A percentile compares a stretch with the other conserved stretches of the same genome.
Conservation (phyloP, 2,113 vertebrate genomes). For the Meleagris gallopavo region DNA sequence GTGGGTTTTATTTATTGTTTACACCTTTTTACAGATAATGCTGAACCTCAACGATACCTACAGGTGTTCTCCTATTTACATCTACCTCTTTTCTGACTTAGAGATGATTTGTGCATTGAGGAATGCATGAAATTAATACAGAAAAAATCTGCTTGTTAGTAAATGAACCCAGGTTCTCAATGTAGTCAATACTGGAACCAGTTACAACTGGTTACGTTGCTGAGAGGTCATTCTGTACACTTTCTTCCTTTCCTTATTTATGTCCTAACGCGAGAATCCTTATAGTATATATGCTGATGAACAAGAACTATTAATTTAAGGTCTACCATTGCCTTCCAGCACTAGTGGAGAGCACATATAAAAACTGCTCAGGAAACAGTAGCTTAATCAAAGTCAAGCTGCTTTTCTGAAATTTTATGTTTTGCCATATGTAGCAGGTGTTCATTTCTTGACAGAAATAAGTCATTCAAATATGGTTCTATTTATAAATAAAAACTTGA, state of each 20-base stretch:
- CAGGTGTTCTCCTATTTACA: neutral
- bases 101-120: neutral
- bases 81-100: neutral
- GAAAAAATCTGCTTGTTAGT: neutral
- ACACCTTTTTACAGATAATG: neutral
- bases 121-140: neutral
- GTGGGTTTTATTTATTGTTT: neutral
- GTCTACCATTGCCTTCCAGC: neutral
- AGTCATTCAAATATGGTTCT: neutral
- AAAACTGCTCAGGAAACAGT: neutral
- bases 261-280: neutral
- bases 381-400: neutral
- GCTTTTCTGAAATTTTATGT: neutral
- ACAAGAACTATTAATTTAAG: neutral
- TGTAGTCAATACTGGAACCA: conserved; percentile 15
- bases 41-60: neutral
- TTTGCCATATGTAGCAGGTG: neutral
- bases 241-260: neutral
- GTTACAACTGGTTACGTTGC: neutral
- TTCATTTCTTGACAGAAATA: neutral
- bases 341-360: neutral
- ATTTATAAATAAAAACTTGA: neutral
- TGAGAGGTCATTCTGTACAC: neutral
- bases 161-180: conserved; percentile 7
- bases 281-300: fast-evolving